Evolutionary conservation across 92 coral and sea anemone species (phyloP).

Genomic region (Phymanthus crucifer): DNA sequence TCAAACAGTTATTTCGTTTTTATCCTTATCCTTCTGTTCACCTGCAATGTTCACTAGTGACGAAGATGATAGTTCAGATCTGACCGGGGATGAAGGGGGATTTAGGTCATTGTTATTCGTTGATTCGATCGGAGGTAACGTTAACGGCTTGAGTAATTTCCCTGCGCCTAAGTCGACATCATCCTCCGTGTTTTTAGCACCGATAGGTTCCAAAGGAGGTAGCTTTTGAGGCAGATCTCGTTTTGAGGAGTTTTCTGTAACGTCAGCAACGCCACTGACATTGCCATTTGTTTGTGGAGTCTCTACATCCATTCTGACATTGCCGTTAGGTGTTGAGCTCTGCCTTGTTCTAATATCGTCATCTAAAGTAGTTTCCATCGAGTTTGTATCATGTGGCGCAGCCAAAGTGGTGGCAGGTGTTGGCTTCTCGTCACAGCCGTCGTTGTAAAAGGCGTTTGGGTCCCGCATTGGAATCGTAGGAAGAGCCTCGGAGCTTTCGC

Average conservation of each 20-base stretch:
- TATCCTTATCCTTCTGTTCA: background rate
- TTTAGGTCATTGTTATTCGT: background rate
- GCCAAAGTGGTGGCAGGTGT: background rate
- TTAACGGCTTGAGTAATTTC: background rate
- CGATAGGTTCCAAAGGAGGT: background rate
- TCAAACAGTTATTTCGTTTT: background rate
- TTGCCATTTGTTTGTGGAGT: background rate
- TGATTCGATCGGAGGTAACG: slow-evolving; percentile 3
- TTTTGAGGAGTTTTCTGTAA: background rate
- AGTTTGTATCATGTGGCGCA: slow-evolving; percentile 2
- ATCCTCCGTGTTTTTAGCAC: background rate
- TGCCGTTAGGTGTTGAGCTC: background rate
- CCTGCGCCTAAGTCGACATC: background rate
- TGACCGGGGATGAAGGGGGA: background rate
- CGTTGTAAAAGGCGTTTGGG: slow-evolving; percentile 15
- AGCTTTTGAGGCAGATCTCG: background rate
- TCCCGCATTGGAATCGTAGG: slow-evolving; percentile 31
- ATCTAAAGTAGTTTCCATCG: slow-evolving; percentile 20
- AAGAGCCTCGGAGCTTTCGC: slow-evolving; percentile 17
- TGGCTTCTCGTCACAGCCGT: background rate
- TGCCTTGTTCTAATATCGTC: background rate
- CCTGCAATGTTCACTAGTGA: background rate
- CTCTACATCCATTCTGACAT: background rate
- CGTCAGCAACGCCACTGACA: background rate
- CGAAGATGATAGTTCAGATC: background rate